phyloP scores from a whole-genome alignment of 1,140 invertebrate genomes.

The Oppia nitens region DNA sequence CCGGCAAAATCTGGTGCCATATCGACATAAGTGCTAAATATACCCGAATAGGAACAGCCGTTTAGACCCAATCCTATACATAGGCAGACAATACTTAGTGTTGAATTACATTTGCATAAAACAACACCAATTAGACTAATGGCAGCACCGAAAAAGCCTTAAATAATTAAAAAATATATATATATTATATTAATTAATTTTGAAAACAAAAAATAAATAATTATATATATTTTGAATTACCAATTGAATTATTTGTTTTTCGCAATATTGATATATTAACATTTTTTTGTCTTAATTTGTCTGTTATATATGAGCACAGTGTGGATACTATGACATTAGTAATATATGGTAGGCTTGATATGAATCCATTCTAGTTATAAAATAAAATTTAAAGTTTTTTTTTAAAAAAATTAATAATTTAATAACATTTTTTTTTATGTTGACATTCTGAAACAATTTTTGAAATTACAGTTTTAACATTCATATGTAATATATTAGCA shows the following conservation, averaged over 20 bases:
- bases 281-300: constrained; percentile 27
- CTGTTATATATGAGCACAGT: constrained; percentile 32
- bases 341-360: constrained; percentile 39
- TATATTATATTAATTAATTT: constrained; percentile 4
- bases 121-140: constrained; percentile 49
- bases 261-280: constrained; percentile 13
- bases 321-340: constrained; percentile 33
- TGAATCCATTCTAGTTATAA: constrained; percentile 35
- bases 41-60: constrained; percentile 11
- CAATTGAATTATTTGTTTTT: constrained; percentile 20
- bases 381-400: no score
- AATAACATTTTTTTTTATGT: constrained; percentile 1
- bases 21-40: constrained; percentile 18
- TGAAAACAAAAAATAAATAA: background rate
- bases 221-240: constrained; percentile 10
- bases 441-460: background rate
- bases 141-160: constrained; percentile 41
- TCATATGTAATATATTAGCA: constrained; percentile 67
- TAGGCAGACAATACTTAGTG: constrained; percentile 6
- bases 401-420: constrained; percentile 23
- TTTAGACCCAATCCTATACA: constrained; percentile 19
- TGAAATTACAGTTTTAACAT: constrained; percentile 57
- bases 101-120: constrained; percentile 43
- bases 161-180: constrained; percentile 2
- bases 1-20: constrained; percentile 21